Conservation (phyloP, 2,888 invertebrate genomes). For the Argyresthia goedartella region DNA sequence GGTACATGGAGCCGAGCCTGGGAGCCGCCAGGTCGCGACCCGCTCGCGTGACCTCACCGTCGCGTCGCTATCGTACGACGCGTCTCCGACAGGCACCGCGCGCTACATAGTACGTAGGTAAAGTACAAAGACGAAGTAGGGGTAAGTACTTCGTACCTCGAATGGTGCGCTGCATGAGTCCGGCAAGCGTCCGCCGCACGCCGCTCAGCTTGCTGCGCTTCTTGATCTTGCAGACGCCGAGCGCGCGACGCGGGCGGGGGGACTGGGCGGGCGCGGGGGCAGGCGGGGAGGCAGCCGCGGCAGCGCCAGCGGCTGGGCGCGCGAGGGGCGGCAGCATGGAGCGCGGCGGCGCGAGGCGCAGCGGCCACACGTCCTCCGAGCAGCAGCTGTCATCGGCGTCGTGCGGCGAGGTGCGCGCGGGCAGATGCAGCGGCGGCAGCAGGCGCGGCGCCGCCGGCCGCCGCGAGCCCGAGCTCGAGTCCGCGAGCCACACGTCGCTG, state of each 20-base stretch:
- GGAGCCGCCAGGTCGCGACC: not conserved
- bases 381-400: not conserved
- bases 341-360: slow-evolving; percentile 16
- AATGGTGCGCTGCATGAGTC: slow-evolving; percentile 13
- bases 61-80: not conserved
- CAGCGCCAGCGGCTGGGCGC: slow-evolving; percentile 8
- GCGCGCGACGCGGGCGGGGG: not conserved
- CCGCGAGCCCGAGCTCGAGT: not conserved
- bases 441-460: slow-evolving; percentile 12
- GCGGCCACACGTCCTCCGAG: not conserved
- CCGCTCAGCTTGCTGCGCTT: slow-evolving; percentile 12
- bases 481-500: too few species aligned
- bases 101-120: not conserved
- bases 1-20: too few species aligned
- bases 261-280: not conserved
- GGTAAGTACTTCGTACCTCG: slow-evolving; percentile 11
- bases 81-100: not conserved
- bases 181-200: slow-evolving; percentile 13
- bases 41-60: not conserved
- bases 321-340: slow-evolving; percentile 7
- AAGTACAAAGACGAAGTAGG: not conserved
- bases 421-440: slow-evolving; percentile 20
- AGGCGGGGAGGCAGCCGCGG: slow-evolving; percentile 4
- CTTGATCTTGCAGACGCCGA: slow-evolving; percentile 13
- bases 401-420: slow-evolving; percentile 13